Evolutionary conservation across 2,888 invertebrate species (phyloP), one percentile per base, ranked within the genome.

Genomic region (Gari tellinella): DNA sequence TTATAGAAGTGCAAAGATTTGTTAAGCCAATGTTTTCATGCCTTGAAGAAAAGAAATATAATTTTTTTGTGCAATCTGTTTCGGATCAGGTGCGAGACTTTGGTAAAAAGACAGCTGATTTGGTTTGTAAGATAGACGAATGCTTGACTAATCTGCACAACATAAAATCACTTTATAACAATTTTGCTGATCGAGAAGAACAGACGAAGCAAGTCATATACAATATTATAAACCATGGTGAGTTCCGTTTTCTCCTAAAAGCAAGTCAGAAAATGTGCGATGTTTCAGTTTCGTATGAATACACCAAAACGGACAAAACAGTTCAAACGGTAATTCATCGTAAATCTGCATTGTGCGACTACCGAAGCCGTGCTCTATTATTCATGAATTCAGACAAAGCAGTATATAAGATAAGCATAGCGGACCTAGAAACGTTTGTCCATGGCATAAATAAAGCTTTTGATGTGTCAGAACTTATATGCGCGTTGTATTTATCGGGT

Each of bases 151-250:
- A 80, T 58, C 26, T 81, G 0, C 81, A 83, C 37, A 74, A 75
- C 56, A 52, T 83, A 15, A 82, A 72, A 38, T 69, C 80, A 0
- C 43, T 83, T 7, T 83, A 82, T 57, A 74, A 78, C 15, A 74
- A 75, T 58, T 79, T 83, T 14, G 83, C 83, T 38, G 82, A 83
- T 49, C 72, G 81, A 62, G 80, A 80, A 17, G 81, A 80, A 52
- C 70, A 73, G 21, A 83, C 81, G 12, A 79, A 70, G 57, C 80
- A 83, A 45, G 68, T 74, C 5, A 74, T 83, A 51, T 56, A 62
- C 19, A 79, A 61, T 26, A 79, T 83, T 25, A 17, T 80, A 10
- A 37, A 51, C 1, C 63, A 49, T 3, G 83, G 83, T 0, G 58
- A 48, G 4, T 78, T 78, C n/a, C 10, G 23, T 15, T 77, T 80